phyloP scores from a whole-genome alignment of 2,113 vertebrate species.

The Pelobates fuscus region DNA sequence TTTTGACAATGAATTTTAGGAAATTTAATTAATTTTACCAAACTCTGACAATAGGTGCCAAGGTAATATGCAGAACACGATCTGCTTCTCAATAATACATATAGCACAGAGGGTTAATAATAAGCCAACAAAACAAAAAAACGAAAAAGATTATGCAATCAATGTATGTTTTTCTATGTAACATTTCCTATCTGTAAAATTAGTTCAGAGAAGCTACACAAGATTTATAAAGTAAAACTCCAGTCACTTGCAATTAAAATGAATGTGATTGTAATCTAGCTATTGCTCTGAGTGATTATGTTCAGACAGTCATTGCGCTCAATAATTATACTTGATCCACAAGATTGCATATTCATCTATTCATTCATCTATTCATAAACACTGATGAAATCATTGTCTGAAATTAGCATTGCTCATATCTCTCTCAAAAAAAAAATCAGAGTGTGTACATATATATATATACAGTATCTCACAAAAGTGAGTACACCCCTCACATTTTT shows the following conservation, averaged over 20 bases:
- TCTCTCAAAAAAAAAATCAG: conserved; percentile 3
- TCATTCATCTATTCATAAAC: conserved; percentile 38
- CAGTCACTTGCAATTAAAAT: conserved; percentile 27
- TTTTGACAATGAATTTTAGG: no score
- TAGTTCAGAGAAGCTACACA: background rate
- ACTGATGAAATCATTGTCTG: conserved; percentile 41
- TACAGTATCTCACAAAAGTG: no score
- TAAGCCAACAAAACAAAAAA: no score
- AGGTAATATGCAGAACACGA: no score
- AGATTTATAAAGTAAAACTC: conserved; percentile 21
- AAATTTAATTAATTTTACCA: no score
- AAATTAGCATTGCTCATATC: conserved; percentile 27
- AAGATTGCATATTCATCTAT: conserved; percentile 44
- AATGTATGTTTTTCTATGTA: no score
- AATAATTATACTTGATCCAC: conserved; percentile 40
- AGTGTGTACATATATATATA: conserved; percentile 9
- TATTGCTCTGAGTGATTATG: conserved; percentile 36
- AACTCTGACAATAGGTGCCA: no score
- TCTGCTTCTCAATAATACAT: no score
- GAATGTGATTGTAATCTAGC: conserved; percentile 41
- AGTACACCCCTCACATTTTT: no score
- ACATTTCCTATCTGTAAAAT: background rate
- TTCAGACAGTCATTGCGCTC: conserved; percentile 31
- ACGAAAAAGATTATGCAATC: no score
- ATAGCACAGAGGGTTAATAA: no score